A percentile compares a stretch with the other conserved stretches of the same genome.
These are phyloP conservation scores for Zeus faber DNA, from an alignment of 2,113 vertebrate genomes.

Conservation along the genomic window DNA sequence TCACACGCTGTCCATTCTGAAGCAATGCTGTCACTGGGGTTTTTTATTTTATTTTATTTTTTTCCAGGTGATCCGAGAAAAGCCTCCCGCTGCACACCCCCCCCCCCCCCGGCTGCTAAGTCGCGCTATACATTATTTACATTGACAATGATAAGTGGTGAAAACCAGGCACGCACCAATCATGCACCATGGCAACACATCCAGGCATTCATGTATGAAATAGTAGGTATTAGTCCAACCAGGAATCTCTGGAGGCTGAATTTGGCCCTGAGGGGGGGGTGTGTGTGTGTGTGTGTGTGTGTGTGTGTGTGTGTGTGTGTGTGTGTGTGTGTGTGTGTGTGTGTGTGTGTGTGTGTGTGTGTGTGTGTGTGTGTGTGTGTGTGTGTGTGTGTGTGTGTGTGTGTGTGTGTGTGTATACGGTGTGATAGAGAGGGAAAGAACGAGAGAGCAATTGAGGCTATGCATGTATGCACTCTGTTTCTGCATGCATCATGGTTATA, in stretches of 20 bases:
- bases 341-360: neutral
- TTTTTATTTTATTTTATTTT: too few relatives aligned
- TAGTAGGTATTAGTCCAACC: neutral
- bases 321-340: neutral
- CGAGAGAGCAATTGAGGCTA: too few relatives aligned
- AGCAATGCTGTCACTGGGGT: too few relatives aligned
- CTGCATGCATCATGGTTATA: too few relatives aligned
- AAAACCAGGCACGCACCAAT: neutral
- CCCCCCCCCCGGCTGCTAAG: too few relatives aligned
- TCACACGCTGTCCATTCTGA: too few relatives aligned
- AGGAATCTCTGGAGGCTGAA: neutral
- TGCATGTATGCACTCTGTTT: too few relatives aligned
- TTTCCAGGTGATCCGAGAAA: too few relatives aligned
- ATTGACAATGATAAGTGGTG: neutral
- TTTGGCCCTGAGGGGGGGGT: neutral
- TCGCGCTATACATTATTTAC: conserved; percentile 7
- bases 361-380: conserved; percentile 2
- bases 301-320: neutral
- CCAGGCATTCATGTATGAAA: neutral
- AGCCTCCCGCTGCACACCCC: too few relatives aligned
- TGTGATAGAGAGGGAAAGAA: too few relatives aligned
- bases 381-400: conserved; percentile 3
- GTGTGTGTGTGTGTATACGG: neutral
- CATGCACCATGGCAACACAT: neutral
- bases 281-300: conserved; percentile 1